These are phyloP conservation scores for Mimas tiliae DNA, from an alignment of 2,888 invertebrate species.

Conservation along the genomic window DNA sequence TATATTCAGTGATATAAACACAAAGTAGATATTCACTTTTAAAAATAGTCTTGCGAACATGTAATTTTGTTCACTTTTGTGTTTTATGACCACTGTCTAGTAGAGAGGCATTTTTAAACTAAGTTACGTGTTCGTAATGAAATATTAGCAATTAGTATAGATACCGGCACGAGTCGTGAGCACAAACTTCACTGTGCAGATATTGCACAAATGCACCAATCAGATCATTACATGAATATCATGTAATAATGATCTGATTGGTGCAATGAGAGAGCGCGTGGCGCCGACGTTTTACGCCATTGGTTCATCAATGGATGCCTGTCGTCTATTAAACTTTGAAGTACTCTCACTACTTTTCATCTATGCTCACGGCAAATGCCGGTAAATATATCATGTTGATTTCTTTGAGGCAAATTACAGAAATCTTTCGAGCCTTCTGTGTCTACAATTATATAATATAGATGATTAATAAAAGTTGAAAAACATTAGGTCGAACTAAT, in stretches of 20 bases:
- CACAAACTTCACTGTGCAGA: no score
- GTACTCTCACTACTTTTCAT: no score
- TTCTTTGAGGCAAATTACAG: slow-evolving; percentile 4
- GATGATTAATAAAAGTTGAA: slow-evolving; percentile 7
- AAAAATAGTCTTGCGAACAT: not conserved
- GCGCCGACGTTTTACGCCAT: no score
- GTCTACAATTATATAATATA: slow-evolving; percentile 12
- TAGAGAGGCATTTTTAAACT: no score
- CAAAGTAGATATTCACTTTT: slow-evolving; percentile 10
- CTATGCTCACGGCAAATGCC: no score
- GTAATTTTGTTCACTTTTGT: not conserved
- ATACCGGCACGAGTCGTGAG: no score
- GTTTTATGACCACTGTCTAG: not conserved
- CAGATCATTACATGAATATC: no score
- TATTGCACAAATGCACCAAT: no score
- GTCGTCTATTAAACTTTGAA: no score
- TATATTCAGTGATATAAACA: slow-evolving; percentile 16
- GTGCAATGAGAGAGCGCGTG: no score
- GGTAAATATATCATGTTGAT: not conserved
- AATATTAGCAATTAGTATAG: slow-evolving; percentile 1
- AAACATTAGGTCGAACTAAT: slow-evolving; percentile 6
- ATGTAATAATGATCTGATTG: no score
- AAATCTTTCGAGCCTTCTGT: slow-evolving; percentile 17
- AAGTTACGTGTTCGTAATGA: slow-evolving; percentile 14
- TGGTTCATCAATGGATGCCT: no score